Conservation (phyloP, 2,797 vertebrate species). For the Halcyon badia region DNA sequence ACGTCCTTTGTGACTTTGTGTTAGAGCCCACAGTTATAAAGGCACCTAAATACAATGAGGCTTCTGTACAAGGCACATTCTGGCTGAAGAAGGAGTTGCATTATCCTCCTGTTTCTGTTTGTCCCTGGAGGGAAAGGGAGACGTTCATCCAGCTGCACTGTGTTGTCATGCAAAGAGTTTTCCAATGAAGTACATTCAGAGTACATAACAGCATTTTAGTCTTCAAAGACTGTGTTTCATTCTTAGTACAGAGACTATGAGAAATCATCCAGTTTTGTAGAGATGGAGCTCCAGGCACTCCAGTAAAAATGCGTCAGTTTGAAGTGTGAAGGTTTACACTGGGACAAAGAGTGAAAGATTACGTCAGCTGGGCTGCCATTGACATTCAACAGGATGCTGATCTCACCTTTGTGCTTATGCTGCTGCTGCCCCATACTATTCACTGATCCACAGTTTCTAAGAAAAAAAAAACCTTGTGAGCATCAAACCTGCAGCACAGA, state of each 20-base stretch:
- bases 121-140: not conserved
- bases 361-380: not conserved
- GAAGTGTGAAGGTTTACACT: not conserved
- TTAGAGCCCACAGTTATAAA: not conserved
- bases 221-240: not conserved
- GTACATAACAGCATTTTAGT: not conserved
- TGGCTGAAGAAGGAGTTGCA: not conserved
- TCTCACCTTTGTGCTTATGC: not conserved
- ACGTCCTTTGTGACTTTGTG: not conserved
- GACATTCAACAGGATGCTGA: not conserved
- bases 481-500: not conserved
- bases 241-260: not conserved
- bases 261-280: not conserved
- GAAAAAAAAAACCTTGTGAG: not conserved
- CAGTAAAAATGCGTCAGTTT: not conserved
- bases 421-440: not conserved
- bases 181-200: not conserved
- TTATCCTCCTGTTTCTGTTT: not conserved
- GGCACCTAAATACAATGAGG: not conserved
- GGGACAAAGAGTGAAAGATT: slow-evolving; percentile 22
- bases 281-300: not conserved
- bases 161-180: not conserved
- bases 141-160: not conserved
- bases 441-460: not conserved
- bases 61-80: not conserved